phyloP scores from a whole-genome alignment of 2,888 invertebrate genomes.

The Rhamnusium bicolor region DNA sequence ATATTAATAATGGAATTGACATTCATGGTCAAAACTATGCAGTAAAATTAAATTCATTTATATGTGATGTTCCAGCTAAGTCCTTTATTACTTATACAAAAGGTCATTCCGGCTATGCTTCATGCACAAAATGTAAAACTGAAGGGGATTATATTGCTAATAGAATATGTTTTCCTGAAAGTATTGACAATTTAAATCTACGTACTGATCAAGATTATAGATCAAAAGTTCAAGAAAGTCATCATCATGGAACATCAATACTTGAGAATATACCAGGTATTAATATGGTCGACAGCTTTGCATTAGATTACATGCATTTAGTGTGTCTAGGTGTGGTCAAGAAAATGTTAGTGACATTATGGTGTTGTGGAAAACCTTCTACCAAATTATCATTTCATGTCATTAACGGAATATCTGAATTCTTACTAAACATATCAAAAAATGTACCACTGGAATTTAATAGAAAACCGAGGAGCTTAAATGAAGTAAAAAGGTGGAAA shows the following conservation, averaged over 20 bases:
- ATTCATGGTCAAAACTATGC: too few relatives aligned
- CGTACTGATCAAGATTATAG: neutral
- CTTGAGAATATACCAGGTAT: neutral
- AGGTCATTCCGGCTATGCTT: too few relatives aligned
- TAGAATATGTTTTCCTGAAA: neutral
- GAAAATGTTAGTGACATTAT: neutral
- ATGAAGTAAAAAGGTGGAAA: too few relatives aligned
- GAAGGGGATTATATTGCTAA: neutral
- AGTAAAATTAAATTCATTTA: too few relatives aligned
- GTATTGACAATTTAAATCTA: neutral
- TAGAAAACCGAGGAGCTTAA: neutral
- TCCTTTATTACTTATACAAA: too few relatives aligned
- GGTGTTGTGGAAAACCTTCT: neutral
- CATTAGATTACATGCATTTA: neutral
- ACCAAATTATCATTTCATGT: neutral
- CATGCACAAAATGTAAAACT: too few relatives aligned
- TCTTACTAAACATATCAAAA: neutral
- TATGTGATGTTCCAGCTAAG: too few relatives aligned
- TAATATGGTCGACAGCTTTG: neutral
- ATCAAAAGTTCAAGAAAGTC: neutral
- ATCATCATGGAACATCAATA: neutral
- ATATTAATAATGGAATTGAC: too few relatives aligned
- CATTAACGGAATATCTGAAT: neutral
- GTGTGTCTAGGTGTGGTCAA: neutral
- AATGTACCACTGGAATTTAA: neutral